A percentile compares a stretch with the other conserved stretches of the same genome.
These are phyloP conservation scores for Colaptes auratus DNA, from an alignment of 2,113 vertebrate genomes.

Conservation along the genomic window DNA sequence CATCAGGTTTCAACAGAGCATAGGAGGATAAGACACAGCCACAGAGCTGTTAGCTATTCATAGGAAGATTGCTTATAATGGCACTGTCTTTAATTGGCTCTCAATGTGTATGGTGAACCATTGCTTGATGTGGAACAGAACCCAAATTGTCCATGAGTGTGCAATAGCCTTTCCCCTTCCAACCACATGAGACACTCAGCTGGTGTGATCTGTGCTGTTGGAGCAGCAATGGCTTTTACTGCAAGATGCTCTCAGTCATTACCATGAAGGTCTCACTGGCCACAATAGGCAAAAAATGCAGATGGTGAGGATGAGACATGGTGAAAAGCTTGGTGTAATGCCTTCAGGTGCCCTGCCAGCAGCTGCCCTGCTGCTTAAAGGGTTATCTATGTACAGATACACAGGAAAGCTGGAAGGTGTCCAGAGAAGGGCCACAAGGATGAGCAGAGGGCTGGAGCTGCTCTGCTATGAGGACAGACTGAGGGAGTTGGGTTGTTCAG, in stretches of 20 bases:
- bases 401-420: not conserved
- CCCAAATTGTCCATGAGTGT: not conserved
- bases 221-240: not conserved
- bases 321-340: not conserved
- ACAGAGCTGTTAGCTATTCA: not conserved
- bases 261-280: not conserved
- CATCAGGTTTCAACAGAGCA: not conserved
- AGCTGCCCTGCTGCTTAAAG: not conserved
- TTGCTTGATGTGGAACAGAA: not conserved
- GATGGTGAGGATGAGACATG: not conserved
- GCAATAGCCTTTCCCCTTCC: not conserved
- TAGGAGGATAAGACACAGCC: not conserved
- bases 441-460: too few relatives aligned
- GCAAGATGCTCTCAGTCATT: not conserved
- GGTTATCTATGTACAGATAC: too few relatives aligned
- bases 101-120: not conserved
- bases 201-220: not conserved
- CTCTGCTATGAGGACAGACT: too few relatives aligned
- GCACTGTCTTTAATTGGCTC: not conserved
- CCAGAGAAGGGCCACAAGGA: too few relatives aligned
- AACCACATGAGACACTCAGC: not conserved
- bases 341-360: not conserved
- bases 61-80: not conserved
- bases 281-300: not conserved
- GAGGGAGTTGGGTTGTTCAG: too few relatives aligned